Evolutionary conservation across 2,797 vertebrate species (phyloP), one percentile per base, ranked within the genome.

Genomic region (Denticeps clupeoides): DNA sequence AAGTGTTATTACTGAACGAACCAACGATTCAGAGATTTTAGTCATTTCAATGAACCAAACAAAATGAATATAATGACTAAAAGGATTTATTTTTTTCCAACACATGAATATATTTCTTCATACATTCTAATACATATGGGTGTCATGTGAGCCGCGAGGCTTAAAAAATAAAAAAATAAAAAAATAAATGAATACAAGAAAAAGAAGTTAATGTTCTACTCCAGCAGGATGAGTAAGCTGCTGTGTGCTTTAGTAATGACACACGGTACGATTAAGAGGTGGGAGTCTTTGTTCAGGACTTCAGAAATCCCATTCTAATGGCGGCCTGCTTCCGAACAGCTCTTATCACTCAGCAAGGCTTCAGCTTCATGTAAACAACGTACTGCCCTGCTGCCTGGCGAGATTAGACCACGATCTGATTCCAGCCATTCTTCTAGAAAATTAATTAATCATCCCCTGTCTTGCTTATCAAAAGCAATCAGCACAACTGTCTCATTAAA

Each of bases 391-490:
- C 12, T 26, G 19, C 13, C 19, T 46, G 25, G 22, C 49, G 46
- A 43, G 35, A 42, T 55, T 50, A 50, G 29, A 58, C 24, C 32
- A 3, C 15, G 9, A 51, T 48, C 49, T 53, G 58, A 43, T 41
- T 49, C 32, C 35, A 33, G 40, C 23, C 27, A 29, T 41, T 42
- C 40, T 26, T 45, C 47, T 43, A 48, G 50, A 56, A 52, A 59
- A 59, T 55, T 26, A 55, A 59, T 51, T 47, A 56, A 65, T 52
- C 42, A 28, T 44, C 54, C 45, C 48, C 37, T 32, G 64, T 45
- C 45, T 57, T 33, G 26, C 26, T 45, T 32, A 47, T 59, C 49
- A 47, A 27, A 51, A 45, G 33, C 41, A 16, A 28, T 62, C 55
- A 49, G 35, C 47, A 46, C 45, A 45, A 51, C 31, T 21, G 48